phyloP scores from a whole-genome alignment of 2,113 vertebrate species.

The Geococcyx californianus region DNA sequence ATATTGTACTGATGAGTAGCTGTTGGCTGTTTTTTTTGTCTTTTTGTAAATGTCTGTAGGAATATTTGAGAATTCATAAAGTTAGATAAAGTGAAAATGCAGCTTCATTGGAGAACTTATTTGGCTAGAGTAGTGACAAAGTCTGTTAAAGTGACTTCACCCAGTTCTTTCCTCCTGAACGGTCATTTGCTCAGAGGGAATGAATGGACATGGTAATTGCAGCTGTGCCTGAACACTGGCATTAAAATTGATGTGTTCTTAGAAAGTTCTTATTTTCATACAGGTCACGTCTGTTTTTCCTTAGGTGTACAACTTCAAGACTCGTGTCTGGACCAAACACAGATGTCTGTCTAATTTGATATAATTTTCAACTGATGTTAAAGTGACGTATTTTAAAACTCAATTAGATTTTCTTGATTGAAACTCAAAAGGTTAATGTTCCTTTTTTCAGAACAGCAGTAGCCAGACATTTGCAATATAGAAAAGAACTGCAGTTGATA shows the following conservation, averaged over 20 bases:
- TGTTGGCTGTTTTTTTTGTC: background rate
- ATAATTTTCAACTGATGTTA: background rate
- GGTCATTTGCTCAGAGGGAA: background rate
- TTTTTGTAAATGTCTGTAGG: background rate
- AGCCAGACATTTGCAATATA: background rate
- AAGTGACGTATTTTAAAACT: background rate
- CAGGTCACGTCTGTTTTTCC: background rate
- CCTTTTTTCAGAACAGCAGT: background rate
- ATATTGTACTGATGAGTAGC: background rate
- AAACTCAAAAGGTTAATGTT: background rate
- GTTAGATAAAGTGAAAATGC: background rate
- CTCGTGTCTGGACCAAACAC: background rate
- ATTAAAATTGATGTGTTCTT: conserved; percentile 15
- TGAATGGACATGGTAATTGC: background rate
- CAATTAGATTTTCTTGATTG: background rate
- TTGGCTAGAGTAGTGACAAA: background rate
- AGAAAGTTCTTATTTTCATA: background rate
- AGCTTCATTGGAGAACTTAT: background rate
- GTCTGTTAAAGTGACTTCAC: background rate
- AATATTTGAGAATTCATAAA: background rate
- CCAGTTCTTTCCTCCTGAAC: background rate
- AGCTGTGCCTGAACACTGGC: background rate
- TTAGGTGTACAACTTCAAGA: background rate
- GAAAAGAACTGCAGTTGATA: background rate
- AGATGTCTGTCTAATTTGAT: background rate